Percentiles rank a stretch among this genome's conserved stretches.
Evolutionary conservation across 30 jellyfish, hydroid and myxozoan species (phyloP).

Genomic region (Hydra vulgaris): DNA sequence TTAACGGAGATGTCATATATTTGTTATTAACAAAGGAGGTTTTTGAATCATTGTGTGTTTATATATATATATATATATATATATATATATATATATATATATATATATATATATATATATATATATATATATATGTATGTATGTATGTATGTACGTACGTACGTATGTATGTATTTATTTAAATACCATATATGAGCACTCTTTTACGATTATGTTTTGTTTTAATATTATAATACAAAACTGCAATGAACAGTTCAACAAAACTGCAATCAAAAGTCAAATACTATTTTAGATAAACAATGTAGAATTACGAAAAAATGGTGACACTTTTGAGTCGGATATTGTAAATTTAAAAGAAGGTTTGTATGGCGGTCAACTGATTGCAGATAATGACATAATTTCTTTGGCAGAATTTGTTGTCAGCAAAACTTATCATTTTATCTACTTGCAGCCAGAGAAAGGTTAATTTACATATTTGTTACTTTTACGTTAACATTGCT

Average conservation of each 20-base stretch:
- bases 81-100: too few relatives aligned
- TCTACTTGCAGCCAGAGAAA: conserved; percentile 7
- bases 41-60: background rate
- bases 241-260: too few relatives aligned
- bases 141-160: too few relatives aligned
- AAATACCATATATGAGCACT: too few relatives aligned
- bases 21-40: background rate
- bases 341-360: background rate
- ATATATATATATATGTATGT: too few relatives aligned
- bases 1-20: background rate
- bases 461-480: conserved; percentile 12
- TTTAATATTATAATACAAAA: too few relatives aligned
- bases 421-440: background rate
- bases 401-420: conserved; percentile 1
- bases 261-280: background rate
- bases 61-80: too few relatives aligned
- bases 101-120: too few relatives aligned
- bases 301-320: conserved; percentile 14
- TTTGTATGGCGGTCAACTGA: conserved; percentile 11
- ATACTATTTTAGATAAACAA: background rate
- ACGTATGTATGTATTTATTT: too few relatives aligned
- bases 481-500: too few relatives aligned
- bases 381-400: conserved; percentile 9
- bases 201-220: too few relatives aligned
- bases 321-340: conserved; percentile 12